Base-by-base conservation (phyloP, 2,888 invertebrate species). In the Dolichopus griseipennis region DNA sequence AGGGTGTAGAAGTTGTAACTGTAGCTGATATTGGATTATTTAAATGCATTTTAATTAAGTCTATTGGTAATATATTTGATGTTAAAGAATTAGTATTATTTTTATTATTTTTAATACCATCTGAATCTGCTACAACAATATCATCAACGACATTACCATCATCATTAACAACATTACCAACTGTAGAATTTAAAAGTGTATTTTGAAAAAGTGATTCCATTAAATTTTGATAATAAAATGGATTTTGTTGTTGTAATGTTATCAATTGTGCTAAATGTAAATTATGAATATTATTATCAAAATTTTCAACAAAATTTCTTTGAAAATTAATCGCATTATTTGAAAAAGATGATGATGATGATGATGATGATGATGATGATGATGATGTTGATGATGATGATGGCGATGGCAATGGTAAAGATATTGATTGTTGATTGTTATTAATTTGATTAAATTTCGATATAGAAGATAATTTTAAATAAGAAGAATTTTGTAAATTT, bases 161-260 rank as follows among this genome's bases (percentile, higher is more conserved):
- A 15, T 52, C 4, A 52, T 52, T 52, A 1, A 18, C 1, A 18
- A 4, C 52, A 52, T 52, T 52, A 52, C 9, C 41, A 5, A 12
- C 8, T 12, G 3, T 7, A 2, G 15, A 12, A 18, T 52, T 52
- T 15, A 18, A n/a, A 18, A 18, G 18, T 3, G 15, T 52, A 18
- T 52, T 52, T 52, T 52, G 37, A 37, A 10, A 12, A 2, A 52
- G 15, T 15, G 52, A 52, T 18, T 52, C 15, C 1, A 52, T 52
- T 33, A 71, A 69, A 68, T 72, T 69, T 68, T 73, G 73, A 70
- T 73, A 73, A 64, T 72, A 72, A 65, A 73, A 72, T 1, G 74
- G 74, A 69, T 75, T 74, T 61, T 74, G 73, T 41, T 75, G 75
- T 67, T 74, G 75, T 6, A 74, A 67, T 1, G 72, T 71, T n/a